A percentile compares a stretch with the other conserved stretches of the same genome.
These are phyloP conservation scores for Periparus ater DNA, from an alignment of 2,797 vertebrate genomes.

Conservation along the genomic window DNA sequence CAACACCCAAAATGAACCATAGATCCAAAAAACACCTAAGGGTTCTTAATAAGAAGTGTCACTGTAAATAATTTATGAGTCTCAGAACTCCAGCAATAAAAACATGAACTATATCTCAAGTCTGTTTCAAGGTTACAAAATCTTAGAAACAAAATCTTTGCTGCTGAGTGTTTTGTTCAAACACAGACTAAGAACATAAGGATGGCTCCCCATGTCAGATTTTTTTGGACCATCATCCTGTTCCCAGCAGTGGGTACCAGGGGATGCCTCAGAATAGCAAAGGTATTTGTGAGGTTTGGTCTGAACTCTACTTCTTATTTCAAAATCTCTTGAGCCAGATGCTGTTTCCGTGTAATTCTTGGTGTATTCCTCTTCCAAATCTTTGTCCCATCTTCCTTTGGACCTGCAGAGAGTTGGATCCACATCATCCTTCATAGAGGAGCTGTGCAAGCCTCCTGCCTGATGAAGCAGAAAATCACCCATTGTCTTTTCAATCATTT, in stretches of 20 bases:
- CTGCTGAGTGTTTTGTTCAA: not conserved
- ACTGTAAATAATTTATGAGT: constrained; percentile 35
- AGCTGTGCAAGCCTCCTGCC: not conserved
- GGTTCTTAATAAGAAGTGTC: constrained; percentile 28
- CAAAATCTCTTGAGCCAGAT: not conserved
- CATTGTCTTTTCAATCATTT: not conserved
- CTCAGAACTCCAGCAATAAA: not conserved
- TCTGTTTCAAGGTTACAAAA: constrained; percentile 20
- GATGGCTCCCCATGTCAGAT: not conserved
- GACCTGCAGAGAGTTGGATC: not conserved
- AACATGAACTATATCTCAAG: not conserved
- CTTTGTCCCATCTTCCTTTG: not conserved
- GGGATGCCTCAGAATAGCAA: not conserved
- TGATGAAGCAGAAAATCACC: not conserved
- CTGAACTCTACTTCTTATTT: not conserved
- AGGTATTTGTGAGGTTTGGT: not conserved
- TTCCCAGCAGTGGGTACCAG: not conserved
- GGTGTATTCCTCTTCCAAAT: not conserved
- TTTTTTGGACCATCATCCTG: not conserved
- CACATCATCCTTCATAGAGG: not conserved
- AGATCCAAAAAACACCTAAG: not conserved
- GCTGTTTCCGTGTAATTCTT: not conserved
- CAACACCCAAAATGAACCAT: not conserved
- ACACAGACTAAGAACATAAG: not conserved
- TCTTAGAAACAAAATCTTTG: not conserved